Percentiles rank a stretch among this genome's conserved stretches.
These are phyloP conservation scores for Trachelus iudaicus DNA, from an alignment of 2,888 invertebrate species.

Conservation along the genomic window DNA sequence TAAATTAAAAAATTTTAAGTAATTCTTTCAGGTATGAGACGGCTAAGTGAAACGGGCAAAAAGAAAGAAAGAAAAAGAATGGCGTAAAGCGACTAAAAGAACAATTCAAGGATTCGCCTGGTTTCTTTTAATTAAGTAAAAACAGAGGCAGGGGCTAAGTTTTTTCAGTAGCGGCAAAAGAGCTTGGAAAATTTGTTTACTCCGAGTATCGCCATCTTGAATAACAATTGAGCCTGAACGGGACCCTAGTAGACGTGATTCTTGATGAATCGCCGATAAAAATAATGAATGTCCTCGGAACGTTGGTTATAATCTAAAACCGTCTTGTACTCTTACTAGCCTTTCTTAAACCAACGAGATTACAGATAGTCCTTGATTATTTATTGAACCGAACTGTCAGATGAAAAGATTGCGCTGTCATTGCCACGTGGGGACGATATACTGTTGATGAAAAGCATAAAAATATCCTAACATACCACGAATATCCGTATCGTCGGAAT, in stretches of 20 bases:
- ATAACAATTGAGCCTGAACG: neutral
- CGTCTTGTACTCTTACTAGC: neutral
- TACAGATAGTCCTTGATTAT: neutral
- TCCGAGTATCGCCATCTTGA: neutral
- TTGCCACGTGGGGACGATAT: neutral
- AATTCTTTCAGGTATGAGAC: neutral
- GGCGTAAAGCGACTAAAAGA: neutral
- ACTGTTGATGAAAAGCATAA: neutral
- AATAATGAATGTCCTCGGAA: slow-evolving; percentile 25
- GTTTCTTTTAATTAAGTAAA: neutral
- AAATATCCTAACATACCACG: neutral
- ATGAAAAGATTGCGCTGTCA: neutral
- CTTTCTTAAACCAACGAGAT: neutral
- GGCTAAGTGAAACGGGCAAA: neutral
- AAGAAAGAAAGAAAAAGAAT: too few species aligned
- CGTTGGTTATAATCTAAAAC: neutral
- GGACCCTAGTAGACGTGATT: neutral
- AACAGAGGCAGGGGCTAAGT: neutral
- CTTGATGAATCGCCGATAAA: slow-evolving; percentile 30
- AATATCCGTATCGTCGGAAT: neutral
- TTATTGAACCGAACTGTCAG: neutral
- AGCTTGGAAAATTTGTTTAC: neutral
- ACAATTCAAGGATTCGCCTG: neutral
- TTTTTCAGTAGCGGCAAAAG: neutral
- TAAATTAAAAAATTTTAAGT: neutral